Evolutionary conservation across 2,888 invertebrate species (phyloP), one percentile per base, ranked within the genome.

Genomic region (Brachynemurus nebulosus): DNA sequence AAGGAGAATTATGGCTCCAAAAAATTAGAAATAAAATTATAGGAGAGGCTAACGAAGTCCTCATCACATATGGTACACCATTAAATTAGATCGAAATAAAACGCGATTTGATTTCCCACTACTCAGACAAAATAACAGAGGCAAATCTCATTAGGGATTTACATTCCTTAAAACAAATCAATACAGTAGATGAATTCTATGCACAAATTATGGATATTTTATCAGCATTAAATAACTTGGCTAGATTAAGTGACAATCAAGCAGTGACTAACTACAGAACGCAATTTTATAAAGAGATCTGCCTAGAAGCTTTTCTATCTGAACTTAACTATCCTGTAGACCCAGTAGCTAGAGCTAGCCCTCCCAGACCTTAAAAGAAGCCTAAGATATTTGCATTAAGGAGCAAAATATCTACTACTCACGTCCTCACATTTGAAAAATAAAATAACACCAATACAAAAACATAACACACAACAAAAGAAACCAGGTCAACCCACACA

Each of bases 251-350:
- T 6, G 52, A 53, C 30, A 21, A 53, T 27, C 2, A 8, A 21
- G 49, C 44, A 7, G 51, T 54, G 14, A 45, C 53, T 1, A 11
- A 16, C 5, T 50, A 50, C 14, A 30, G n/a, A n/a, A n/a, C n/a
- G n/a, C n/a, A n/a, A n/a, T n/a, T n/a, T n/a, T n/a, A n/a, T n/a
- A n/a, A n/a, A n/a, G n/a, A n/a, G n/a, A n/a, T n/a, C n/a, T n/a
- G n/a, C n/a, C n/a, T n/a, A n/a, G n/a, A n/a, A n/a, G 25, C 33
- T 2, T 53, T 53, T 27, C 14, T 53, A 12, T 45, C 40, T 2
- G 50, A 50, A 4, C 37, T 53, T 5, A 51, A 42, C 23, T 52
- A 51, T 50, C 53, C 52, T 4, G 23, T 52, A 12, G 51, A 52
- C 8, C 47, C 53, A 19, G 50, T 45, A 4, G 49, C 53, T 16